Conservation (phyloP, 2,113 vertebrate genomes). For the Lota lota region DNA sequence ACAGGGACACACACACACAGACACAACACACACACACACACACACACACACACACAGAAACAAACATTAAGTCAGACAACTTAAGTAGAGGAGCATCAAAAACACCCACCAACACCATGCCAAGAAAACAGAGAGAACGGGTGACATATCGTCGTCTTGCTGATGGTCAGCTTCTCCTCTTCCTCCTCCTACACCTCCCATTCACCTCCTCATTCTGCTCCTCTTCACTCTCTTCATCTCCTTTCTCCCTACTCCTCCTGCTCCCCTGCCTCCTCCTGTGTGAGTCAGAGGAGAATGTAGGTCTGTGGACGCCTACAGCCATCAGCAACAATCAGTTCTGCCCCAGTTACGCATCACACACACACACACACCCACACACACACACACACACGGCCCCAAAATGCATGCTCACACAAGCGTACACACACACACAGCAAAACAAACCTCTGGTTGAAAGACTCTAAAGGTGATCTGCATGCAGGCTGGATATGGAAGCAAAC, state of each 20-base stretch:
- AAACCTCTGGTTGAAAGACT: not conserved
- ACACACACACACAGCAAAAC: constrained; percentile 23
- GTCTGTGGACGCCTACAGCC: constrained; percentile 75
- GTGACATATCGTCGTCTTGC: not conserved
- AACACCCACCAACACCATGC: no score
- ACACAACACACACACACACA: not conserved
- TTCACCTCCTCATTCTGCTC: not conserved
- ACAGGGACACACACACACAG: not conserved
- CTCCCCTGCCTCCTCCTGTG: constrained; percentile 19
- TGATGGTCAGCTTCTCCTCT: no score
- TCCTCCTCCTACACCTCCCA: not conserved
- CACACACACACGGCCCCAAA: constrained; percentile 1
- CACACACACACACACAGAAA: no score
- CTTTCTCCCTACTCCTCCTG: not conserved
- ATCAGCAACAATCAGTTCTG: constrained; percentile 84
- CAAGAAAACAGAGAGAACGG: not conserved
- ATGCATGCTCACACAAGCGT: constrained; percentile 2
- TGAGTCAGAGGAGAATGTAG: constrained; percentile 69
- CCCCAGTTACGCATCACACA: constrained; percentile 76
- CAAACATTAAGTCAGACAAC: not conserved
- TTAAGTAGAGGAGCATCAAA: no score
- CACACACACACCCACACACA: constrained; percentile 25
- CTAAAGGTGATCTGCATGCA: not conserved
- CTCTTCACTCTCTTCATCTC: not conserved
- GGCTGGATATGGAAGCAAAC: not conserved